Percentiles rank a stretch among this genome's conserved stretches.
Conservation (phyloP, 2,797 vertebrate genomes). For the Poecilia picta region DNA sequence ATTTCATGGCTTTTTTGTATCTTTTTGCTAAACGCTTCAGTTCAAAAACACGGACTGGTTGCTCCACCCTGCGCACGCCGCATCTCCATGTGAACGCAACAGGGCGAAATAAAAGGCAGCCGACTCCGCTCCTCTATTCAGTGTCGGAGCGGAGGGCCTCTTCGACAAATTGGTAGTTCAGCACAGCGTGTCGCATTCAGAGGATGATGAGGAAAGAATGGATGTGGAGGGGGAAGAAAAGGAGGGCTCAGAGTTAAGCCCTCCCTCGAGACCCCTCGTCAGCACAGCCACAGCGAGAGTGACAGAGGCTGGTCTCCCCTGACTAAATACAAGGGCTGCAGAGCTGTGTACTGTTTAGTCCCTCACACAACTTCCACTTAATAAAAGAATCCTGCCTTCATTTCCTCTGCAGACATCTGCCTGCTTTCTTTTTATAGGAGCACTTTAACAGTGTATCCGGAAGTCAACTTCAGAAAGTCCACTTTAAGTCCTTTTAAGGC, state of each 20-base stretch:
- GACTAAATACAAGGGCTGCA: slow-evolving; percentile 63
- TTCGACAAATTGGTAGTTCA: slow-evolving; percentile 54
- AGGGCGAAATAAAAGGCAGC: slow-evolving; percentile 24
- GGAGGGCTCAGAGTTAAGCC: slow-evolving; percentile 70
- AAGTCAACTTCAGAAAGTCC: no score
- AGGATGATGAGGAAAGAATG: slow-evolving; percentile 58
- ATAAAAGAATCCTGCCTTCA: slow-evolving; percentile 44
- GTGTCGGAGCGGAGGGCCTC: slow-evolving; percentile 21
- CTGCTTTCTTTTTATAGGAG: neutral
- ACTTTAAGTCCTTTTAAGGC: no score
- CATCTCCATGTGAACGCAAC: slow-evolving; percentile 17
- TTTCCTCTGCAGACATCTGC: slow-evolving; percentile 29
- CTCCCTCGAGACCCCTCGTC: slow-evolving; percentile 73
- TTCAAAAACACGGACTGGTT: neutral
- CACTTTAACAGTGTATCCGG: neutral
- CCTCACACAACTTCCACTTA: slow-evolving; percentile 62
- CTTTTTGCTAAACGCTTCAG: slow-evolving; percentile 10
- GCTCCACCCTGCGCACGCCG: neutral
- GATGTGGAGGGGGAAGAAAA: slow-evolving; percentile 37
- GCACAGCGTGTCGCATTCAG: slow-evolving; percentile 56
- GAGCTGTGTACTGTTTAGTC: slow-evolving; percentile 51
- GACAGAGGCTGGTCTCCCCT: slow-evolving; percentile 68
- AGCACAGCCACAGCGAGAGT: slow-evolving; percentile 56
- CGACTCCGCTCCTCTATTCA: slow-evolving; percentile 20
- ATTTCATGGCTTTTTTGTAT: slow-evolving; percentile 30